Evolutionary conservation across 2,888 invertebrate species (phyloP).

Genomic region (Pteria penguin): DNA sequence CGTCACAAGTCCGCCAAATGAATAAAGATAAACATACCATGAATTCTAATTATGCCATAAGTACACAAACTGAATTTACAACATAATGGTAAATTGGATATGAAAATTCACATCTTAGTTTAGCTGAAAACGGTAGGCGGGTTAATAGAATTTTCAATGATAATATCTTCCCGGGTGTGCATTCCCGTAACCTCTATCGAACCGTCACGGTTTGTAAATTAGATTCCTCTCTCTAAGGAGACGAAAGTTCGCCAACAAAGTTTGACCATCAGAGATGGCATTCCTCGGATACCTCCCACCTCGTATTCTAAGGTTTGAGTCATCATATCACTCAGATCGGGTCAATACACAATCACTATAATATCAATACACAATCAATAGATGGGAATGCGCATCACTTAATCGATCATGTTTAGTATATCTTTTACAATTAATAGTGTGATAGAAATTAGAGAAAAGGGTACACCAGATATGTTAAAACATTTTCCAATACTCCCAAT

Average conservation of each 20-base stretch:
- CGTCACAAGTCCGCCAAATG: neutral
- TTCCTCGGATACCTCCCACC: neutral
- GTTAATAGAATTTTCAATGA: neutral
- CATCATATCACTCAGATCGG: too few relatives aligned
- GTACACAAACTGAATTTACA: neutral
- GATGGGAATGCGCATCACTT: too few relatives aligned
- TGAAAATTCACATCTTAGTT: neutral
- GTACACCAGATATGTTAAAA: too few relatives aligned
- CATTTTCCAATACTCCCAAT: too few relatives aligned
- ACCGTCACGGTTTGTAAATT: neutral
- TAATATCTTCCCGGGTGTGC: neutral
- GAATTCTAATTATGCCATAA: constrained; percentile 13
- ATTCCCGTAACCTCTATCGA: neutral
- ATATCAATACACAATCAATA: too few relatives aligned
- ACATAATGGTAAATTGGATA: neutral
- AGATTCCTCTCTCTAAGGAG: neutral
- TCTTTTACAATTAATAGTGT: too few relatives aligned
- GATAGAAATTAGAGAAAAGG: too few relatives aligned
- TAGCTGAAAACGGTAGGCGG: neutral
- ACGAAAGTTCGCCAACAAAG: neutral
- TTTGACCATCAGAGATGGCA: neutral
- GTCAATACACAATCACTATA: too few relatives aligned
- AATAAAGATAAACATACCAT: constrained; percentile 16
- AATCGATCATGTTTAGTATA: too few relatives aligned
- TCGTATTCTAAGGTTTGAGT: neutral